Conservation (phyloP, 2,888 invertebrate genomes). For the Metallyticus violacea region DNA sequence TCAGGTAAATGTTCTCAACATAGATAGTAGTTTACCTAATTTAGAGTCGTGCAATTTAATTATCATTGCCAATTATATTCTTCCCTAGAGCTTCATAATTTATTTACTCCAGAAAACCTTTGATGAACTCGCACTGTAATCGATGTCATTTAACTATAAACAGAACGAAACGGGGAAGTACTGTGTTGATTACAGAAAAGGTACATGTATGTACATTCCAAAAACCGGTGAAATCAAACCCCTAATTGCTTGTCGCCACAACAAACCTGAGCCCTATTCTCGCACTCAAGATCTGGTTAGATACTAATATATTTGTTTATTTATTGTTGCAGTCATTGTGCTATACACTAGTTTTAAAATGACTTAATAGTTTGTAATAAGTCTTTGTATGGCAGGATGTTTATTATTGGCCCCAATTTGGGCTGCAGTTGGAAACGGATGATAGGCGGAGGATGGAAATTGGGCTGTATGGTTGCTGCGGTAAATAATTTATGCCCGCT, state of each 20-base stretch:
- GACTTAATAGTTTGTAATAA: too few relatives aligned
- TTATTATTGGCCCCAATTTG: too few relatives aligned
- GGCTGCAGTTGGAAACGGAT: too few relatives aligned
- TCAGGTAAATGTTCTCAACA: not conserved
- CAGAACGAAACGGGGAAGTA: not conserved
- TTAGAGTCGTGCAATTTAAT: not conserved
- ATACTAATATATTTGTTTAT: too few relatives aligned
- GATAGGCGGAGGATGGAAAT: too few relatives aligned
- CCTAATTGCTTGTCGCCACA: not conserved
- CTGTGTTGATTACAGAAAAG: not conserved
- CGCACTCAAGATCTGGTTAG: too few relatives aligned
- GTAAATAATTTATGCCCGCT: too few relatives aligned
- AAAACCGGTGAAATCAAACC: not conserved
- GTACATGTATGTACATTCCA: not conserved
- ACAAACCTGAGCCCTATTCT: not conserved
- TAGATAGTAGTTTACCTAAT: not conserved
- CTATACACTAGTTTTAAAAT: too few relatives aligned
- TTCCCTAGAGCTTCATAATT: not conserved
- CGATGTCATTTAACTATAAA: not conserved
- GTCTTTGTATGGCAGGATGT: too few relatives aligned
- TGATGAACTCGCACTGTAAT: not conserved
- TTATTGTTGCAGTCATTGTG: too few relatives aligned
- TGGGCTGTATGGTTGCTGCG: too few relatives aligned
- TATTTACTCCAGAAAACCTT: not conserved
- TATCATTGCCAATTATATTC: not conserved